Evolutionary conservation across 1,140 invertebrate species (phyloP).

Genomic region (Drosophila nigrodunni): DNA sequence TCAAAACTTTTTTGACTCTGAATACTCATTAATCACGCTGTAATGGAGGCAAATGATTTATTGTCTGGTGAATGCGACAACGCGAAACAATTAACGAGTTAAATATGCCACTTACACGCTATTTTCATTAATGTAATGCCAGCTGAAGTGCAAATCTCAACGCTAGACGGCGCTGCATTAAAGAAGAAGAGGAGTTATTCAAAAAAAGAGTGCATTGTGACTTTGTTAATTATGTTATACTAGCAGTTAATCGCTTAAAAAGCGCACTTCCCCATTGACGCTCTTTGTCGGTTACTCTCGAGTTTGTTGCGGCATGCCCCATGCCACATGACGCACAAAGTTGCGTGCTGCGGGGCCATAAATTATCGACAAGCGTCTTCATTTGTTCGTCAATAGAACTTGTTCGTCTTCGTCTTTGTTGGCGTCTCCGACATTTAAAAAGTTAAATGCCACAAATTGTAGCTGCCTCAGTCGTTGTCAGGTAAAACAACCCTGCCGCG

Average conservation of each 20-base stretch:
- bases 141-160: conserved; percentile 14
- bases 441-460: conserved; percentile 66
- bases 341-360: conserved; percentile 59
- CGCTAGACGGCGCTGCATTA: conserved; percentile 39
- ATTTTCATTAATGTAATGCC: conserved; percentile 26
- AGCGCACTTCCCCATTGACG: neutral
- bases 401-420: conserved; percentile 15
- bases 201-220: conserved; percentile 6
- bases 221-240: conserved; percentile 49
- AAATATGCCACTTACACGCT: conserved; percentile 66
- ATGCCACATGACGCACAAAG: conserved; percentile 55
- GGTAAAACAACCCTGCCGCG: conserved; percentile 2
- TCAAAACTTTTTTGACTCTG: neutral
- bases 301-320: conserved; percentile 20
- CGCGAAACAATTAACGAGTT: conserved; percentile 60
- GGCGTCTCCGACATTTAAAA: conserved; percentile 43
- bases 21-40: conserved; percentile 49
- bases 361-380: conserved; percentile 70
- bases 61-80: conserved; percentile 56
- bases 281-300: neutral
- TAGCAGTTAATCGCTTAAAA: conserved; percentile 42
- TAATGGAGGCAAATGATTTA: conserved; percentile 55
- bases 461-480: conserved; percentile 21
- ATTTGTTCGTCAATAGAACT: conserved; percentile 61
- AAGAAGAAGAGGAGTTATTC: neutral